Base-by-base conservation (phyloP, 2,113 vertebrate species). In the Tichodroma muraria region DNA sequence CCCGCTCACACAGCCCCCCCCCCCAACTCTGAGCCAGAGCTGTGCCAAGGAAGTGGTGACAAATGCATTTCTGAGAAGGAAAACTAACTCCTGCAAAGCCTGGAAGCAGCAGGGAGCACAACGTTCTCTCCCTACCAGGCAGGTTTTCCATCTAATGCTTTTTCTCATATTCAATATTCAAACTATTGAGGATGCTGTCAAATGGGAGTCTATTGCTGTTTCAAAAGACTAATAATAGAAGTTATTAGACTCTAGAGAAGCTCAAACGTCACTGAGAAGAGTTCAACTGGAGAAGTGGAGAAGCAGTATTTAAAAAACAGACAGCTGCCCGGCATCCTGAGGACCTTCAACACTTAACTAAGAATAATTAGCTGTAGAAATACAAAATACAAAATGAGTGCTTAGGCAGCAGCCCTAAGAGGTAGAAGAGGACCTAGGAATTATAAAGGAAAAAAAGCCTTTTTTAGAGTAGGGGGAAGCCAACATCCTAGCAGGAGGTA, bases 351-450 rank as follows among this genome's bases (percentile, higher is more conserved):
- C 79, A 20, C 85, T 85, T 91, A 77, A 88, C 65, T n/a, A 57
- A 53, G 90, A 81, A 76, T 73, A 95, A 94, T 85, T 94, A 90
- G 42, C 82, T 96, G 56, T 47, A 69, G 91, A 91, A 91, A 76
- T 33, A 81, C 12, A 78, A 70, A 80, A 75, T 14, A 40, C 28
- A 57, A 85, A 94, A 42, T 4, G 35, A 93, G 30, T 6, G 27
- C 52, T 86, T 28, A 59, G 44, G 64, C 60, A 82, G 68, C 47
- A 87, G 61, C n/a, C 37, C 14, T 49, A 38, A 61, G 38, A 45
- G 28, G 37, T 23, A 78, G 64, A 85, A 75, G 22, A 81, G 21
- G 14, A 81, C 3, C 44, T 75, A 64, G 33, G 49, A 69, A 38
- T 69, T 40, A 53, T 1, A 14, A 68, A 44, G 45, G 11, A 45